Conservation (phyloP, 2,888 invertebrate genomes). For the Melipona bicolor region DNA sequence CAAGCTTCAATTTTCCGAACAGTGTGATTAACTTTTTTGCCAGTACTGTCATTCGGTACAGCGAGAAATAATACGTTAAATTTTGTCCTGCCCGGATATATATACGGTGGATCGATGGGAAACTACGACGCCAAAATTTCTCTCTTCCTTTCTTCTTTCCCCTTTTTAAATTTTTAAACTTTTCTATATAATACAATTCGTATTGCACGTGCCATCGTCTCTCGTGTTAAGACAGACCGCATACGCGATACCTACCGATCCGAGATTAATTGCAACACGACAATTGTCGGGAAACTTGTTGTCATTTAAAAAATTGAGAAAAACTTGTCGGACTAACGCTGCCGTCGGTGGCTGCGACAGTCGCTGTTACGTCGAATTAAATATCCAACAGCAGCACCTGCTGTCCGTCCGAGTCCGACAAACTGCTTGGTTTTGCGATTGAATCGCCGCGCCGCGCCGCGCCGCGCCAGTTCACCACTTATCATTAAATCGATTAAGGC, state of each 20-base stretch:
- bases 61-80: constrained; percentile 11
- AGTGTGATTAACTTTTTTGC: constrained; percentile 35
- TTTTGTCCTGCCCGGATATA: background rate
- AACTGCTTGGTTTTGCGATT: background rate
- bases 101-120: constrained; percentile 3
- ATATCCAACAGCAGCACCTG: background rate
- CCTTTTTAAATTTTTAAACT: too few species aligned
- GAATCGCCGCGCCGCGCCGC: background rate
- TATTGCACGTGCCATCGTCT: too few species aligned
- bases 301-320: background rate
- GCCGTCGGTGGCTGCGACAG: background rate
- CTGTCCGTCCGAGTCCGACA: background rate
- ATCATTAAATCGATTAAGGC: constrained; percentile 17
- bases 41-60: background rate
- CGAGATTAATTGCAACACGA: background rate
- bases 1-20: constrained; percentile 26
- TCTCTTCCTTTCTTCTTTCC: too few species aligned
- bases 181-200: too few species aligned
- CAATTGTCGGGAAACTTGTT: too few species aligned
- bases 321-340: background rate
- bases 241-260: background rate
- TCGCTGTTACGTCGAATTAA: background rate
- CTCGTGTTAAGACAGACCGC: too few species aligned
- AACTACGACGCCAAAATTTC: background rate
- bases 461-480: background rate